phyloP scores from a whole-genome alignment of 2,797 vertebrate species.

The Lithobates sylvaticus region DNA sequence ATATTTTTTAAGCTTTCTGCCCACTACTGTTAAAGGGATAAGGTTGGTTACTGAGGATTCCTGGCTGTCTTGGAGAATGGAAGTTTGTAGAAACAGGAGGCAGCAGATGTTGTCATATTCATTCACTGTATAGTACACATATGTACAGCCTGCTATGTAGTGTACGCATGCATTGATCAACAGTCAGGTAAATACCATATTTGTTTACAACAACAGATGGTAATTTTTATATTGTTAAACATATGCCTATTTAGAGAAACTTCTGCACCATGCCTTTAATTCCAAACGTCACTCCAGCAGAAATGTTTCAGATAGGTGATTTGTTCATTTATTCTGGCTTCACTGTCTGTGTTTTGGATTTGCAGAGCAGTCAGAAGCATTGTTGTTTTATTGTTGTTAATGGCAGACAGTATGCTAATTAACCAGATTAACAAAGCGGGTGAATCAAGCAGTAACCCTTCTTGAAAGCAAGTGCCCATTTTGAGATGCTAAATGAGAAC shows the following conservation, averaged over 20 bases:
- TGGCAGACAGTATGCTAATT: conserved; percentile 79
- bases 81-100: too few relatives aligned
- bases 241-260: conserved; percentile 20
- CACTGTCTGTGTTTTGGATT: conserved; percentile 66
- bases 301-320: conserved; percentile 20
- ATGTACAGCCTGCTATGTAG: background rate
- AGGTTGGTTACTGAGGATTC: too few relatives aligned
- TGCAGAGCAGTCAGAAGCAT: conserved; percentile 67
- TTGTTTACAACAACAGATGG: conserved; percentile 44
- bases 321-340: conserved; percentile 19
- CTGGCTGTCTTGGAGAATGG: too few relatives aligned
- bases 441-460: conserved; percentile 78
- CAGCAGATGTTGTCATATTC: too few relatives aligned
- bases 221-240: conserved; percentile 27
- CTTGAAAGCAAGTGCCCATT: conserved; percentile 77
- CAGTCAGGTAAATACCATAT: background rate
- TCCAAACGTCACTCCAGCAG: background rate
- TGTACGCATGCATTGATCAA: background rate
- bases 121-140: background rate
- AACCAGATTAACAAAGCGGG: conserved; percentile 79
- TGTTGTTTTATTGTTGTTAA: conserved; percentile 77
- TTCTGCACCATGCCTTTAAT: background rate
- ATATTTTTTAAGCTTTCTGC: too few relatives aligned
- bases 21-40: too few relatives aligned
- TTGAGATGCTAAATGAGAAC: conserved; percentile 78